phyloP scores from a whole-genome alignment of 2,113 vertebrate genomes.

The Boleophthalmus pectinirostris region DNA sequence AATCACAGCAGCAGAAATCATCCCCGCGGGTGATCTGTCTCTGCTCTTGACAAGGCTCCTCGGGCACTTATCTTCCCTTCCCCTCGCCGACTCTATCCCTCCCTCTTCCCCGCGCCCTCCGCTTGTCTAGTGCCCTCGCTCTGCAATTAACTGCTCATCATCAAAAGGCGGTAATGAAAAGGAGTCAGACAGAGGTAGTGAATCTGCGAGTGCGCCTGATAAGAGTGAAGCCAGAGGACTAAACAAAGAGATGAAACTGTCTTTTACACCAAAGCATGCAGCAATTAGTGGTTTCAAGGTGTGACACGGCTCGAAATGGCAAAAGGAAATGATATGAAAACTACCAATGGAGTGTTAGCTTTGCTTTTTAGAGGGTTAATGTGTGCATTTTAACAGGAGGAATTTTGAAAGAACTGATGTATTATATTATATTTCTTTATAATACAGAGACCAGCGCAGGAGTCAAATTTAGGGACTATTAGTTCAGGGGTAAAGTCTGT shows the following conservation, averaged over 20 bases:
- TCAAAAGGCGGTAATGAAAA: conserved; percentile 65
- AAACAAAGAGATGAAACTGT: conserved; percentile 52
- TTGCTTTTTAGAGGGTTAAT: background rate
- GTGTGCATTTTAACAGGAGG: background rate
- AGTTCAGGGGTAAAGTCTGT: too few relatives aligned
- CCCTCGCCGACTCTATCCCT: conserved; percentile 59
- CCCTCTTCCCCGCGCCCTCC: conserved; percentile 37
- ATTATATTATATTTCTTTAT: too few relatives aligned
- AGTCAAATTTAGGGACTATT: background rate
- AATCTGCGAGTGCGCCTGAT: conserved; percentile 53
- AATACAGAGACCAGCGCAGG: background rate
- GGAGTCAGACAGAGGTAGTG: conserved; percentile 50
- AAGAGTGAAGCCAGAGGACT: conserved; percentile 50
- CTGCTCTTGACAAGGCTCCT: conserved; percentile 68
- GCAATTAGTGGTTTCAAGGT: conserved; percentile 4
- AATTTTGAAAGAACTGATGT: too few relatives aligned
- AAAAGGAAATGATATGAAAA: background rate
- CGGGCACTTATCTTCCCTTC: conserved; percentile 62
- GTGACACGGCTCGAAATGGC: conserved; percentile 2
- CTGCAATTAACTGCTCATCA: conserved; percentile 66
- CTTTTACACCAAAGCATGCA: conserved; percentile 4
- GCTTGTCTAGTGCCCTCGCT: conserved; percentile 52
- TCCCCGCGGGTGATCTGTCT: conserved; percentile 65
- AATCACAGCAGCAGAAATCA: conserved; percentile 71
- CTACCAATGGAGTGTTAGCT: background rate